Base-by-base conservation (phyloP, 2,888 invertebrate genomes). In the Gibbula magus region DNA sequence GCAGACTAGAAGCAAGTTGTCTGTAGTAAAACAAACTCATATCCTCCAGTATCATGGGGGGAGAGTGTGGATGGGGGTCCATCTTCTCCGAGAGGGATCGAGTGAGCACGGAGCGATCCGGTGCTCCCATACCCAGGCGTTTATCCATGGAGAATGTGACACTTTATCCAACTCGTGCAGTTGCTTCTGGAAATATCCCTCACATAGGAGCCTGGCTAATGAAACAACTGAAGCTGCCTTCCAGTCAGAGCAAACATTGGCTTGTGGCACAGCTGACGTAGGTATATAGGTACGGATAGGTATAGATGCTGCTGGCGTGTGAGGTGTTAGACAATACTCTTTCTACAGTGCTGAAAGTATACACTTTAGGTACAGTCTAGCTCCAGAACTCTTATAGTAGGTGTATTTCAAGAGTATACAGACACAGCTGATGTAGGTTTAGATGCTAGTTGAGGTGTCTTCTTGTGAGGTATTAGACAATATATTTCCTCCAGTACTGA, bases 1-100 rank as follows among this genome's bases (percentile, higher is more conserved):
- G 85, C 45, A 91, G 80, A 78, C 88, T 90, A 32, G 86, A 79
- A 18, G 90, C 91, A 70, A 91, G 84, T 82, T 91, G 91, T 52
- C 88, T 81, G 79, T 89, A 89, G 81, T 91, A 91, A 75, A 88
- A 89, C 82, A 91, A 79, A 77, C 88, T 89, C 89, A 91, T 89
- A 75, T 91, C 91, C 86, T 89, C 89, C 74, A 89, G 83, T 29
- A 90, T 90, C 53, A 89, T 86, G 20, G 88, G 87, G 13, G 87
- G 83, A 51, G 86, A 84, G 53, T 78, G 83, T 3, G 80, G 76
- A 32, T 82, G 86, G 51, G 67, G 83, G 1, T 61, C 80, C 81
- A 80, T 83, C 74, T 83, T 83, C 29, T 29, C 29, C 8, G 61
- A 61, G 16, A 29, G 61, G 61, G 61, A 61, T 13, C 61, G 61